Conservation (phyloP, 2,113 vertebrate genomes). For the Vulpes vulpes region DNA sequence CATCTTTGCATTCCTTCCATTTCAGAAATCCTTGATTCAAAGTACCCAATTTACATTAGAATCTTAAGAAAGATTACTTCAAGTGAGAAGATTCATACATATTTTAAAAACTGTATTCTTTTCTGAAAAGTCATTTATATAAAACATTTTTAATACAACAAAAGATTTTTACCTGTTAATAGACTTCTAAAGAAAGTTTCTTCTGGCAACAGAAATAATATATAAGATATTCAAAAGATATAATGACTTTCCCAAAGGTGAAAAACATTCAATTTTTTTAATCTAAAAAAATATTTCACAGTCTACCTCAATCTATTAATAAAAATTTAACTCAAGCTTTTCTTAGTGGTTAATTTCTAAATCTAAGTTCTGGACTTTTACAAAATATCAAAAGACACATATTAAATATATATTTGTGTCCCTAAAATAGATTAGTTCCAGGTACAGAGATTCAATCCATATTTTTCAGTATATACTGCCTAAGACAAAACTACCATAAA, state of each 20-base stretch:
- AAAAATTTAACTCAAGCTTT: conserved; percentile 24
- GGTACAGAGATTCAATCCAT: background rate
- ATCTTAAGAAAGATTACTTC: conserved; percentile 39
- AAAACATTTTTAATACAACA: conserved; percentile 39
- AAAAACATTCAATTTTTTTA: background rate
- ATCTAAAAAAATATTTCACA: background rate
- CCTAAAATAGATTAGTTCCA: background rate
- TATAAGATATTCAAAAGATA: background rate
- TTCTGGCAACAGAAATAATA: background rate
- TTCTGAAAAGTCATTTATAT: conserved; percentile 44
- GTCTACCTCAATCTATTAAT: conserved; percentile 7
- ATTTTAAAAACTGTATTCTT: conserved; percentile 12
- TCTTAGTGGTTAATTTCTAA: conserved; percentile 16
- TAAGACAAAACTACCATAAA: conserved; percentile 41
- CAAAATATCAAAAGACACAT: background rate
- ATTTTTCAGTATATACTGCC: conserved; percentile 28
- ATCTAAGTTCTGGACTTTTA: background rate
- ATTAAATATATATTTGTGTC: background rate
- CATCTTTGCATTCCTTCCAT: background rate
- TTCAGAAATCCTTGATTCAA: background rate
- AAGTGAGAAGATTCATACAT: background rate
- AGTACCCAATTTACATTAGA: background rate
- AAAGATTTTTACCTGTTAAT: background rate
- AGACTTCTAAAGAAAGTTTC: background rate
- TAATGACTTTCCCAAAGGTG: background rate